Base-by-base conservation (phyloP, 2,888 invertebrate genomes). In the Nephrocerus scutellatus region DNA sequence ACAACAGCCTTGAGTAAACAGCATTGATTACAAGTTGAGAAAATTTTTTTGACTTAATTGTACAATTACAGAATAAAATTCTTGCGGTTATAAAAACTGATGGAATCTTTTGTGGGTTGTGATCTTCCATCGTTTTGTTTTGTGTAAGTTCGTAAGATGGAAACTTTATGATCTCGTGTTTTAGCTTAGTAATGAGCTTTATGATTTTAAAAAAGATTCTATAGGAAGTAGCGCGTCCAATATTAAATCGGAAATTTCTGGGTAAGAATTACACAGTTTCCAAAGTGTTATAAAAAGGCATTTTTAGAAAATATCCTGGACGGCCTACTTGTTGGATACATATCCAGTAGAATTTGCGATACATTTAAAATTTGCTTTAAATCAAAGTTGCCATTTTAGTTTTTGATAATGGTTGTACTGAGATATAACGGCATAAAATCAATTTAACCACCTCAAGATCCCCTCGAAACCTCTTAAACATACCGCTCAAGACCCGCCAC, bases 41-140 rank as follows among this genome's bases (percentile, higher is more conserved):
- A 23, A 23, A 36, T 28, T 21, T 4, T n/a, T 22, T n/a, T 15
- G 20, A 32, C 19, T 34, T 42, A 42, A 33, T 26, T 42, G 32
- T n/a, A 36, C 33, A 28, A 41, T 30, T 9, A 42, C 30, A 21
- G 30, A 42, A 16, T 42, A 37, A n/a, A 30, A 37, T 33, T 33
- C 41, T 28, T 36, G 26, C 36, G 24, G 21, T 36, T 41, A 23
- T 31, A 31, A 25, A 25, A 39, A 22, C 40, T 40, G 31, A 36
- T 36, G 13, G 9, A 19, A 30, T 37, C 37, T 8, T 37, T 37
- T 30, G 12, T 23, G 23, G 39, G 34, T 12, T 34, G 34, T n/a
- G 34, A 20, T 35, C 30, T 10, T 30, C 24, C 15, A 2, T 35
- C 9, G 5, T 35, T 39, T 30, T 12, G n/a, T 6, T 35, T 30